Evolutionary conservation across 2,888 invertebrate genomes (phyloP).

Genomic region (Macropis europaea): DNA sequence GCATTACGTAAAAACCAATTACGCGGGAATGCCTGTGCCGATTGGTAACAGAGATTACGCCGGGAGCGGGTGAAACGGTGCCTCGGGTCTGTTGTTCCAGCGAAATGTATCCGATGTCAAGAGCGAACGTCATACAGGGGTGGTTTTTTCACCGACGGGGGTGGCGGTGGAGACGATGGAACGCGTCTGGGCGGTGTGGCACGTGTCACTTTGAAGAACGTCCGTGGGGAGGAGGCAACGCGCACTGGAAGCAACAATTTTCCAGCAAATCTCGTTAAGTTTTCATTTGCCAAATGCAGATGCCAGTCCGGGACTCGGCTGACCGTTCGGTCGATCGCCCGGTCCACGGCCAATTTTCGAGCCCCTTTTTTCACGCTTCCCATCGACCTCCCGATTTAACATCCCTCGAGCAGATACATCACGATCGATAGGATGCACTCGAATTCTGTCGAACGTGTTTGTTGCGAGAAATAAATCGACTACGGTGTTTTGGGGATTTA

Average conservation of each 20-base stretch:
- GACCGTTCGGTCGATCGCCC: conserved; percentile 34
- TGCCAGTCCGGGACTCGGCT: conserved; percentile 40
- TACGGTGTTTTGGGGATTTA: too few species aligned
- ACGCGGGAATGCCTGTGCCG: conserved; percentile 76
- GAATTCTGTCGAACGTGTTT: too few species aligned
- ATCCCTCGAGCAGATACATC: too few species aligned
- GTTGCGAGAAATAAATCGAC: too few species aligned
- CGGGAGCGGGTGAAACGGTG: conserved; percentile 40
- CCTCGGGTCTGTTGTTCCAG: conserved; percentile 70
- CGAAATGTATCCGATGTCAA: conserved; percentile 76
- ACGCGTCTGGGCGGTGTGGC: conserved; percentile 31
- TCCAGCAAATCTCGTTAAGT: conserved; percentile 73
- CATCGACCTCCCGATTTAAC: too few species aligned
- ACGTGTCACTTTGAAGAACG: conserved; percentile 67
- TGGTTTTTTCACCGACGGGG: not conserved
- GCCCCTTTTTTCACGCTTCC: not conserved
- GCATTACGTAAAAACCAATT: conserved; percentile 79
- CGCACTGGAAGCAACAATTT: conserved; percentile 46
- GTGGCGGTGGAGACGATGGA: conserved; percentile 4
- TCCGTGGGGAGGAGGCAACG: conserved; percentile 38
- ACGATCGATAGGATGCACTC: too few species aligned
- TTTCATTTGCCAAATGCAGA: conserved; percentile 75
- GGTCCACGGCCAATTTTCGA: conserved; percentile 36
- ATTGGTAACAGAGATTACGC: conserved; percentile 68
- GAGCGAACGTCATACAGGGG: conserved; percentile 51